Evolutionary conservation across 2,888 invertebrate species (phyloP).

Genomic region (Acronicta aceris): DNA sequence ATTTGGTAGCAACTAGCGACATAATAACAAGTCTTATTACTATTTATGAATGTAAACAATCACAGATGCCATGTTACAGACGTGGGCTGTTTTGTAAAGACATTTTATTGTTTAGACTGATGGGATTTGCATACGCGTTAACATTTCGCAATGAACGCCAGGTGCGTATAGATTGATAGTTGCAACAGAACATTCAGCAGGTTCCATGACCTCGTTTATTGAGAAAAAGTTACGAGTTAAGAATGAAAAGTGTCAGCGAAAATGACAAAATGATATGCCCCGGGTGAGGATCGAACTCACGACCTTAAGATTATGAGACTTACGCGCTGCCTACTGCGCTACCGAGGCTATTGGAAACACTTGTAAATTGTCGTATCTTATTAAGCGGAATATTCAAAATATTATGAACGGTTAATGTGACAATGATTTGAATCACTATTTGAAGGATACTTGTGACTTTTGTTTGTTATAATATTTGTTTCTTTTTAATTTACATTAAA

Average conservation of each 20-base stretch:
- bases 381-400: background rate
- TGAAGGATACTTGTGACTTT: background rate
- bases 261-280: slow-evolving; percentile 87
- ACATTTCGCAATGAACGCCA: slow-evolving; percentile 64
- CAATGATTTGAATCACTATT: background rate
- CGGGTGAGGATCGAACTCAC: slow-evolving; percentile 98
- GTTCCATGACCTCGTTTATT: slow-evolving; percentile 38
- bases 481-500: too few relatives aligned
- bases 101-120: slow-evolving; percentile 71
- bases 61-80: slow-evolving; percentile 62
- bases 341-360: slow-evolving; percentile 89
- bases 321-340: slow-evolving; percentile 97
- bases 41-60: slow-evolving; percentile 70
- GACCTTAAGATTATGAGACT: slow-evolving; percentile 98
- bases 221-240: slow-evolving; percentile 39
- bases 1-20: slow-evolving; percentile 49
- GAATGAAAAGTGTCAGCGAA: slow-evolving; percentile 30
- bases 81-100: slow-evolving; percentile 70
- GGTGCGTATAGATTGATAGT: slow-evolving; percentile 58
- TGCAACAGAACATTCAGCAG: slow-evolving; percentile 51
- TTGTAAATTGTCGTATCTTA: slow-evolving; percentile 51
- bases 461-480: too few relatives aligned
- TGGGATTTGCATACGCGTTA: slow-evolving; percentile 70
- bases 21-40: slow-evolving; percentile 67
- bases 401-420: background rate